These are phyloP conservation scores for Nycticorax nycticorax DNA, from an alignment of 2,113 vertebrate species.

Conservation along the genomic window DNA sequence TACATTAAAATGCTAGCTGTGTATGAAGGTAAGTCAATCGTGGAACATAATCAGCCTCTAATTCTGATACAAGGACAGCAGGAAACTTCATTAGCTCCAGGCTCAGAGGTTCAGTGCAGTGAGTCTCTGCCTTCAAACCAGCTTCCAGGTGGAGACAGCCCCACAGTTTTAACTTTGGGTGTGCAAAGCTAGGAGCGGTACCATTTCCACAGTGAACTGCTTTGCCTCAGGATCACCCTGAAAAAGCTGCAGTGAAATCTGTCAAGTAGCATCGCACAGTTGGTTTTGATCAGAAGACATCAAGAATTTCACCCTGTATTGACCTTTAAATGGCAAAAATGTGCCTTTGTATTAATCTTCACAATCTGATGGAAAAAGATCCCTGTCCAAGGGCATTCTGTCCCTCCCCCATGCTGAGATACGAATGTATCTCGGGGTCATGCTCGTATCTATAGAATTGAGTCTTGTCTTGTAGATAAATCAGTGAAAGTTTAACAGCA, in stretches of 20 bases:
- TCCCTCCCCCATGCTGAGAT: neutral
- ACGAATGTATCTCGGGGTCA: neutral
- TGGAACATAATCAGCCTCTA: neutral
- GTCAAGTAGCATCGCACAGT: neutral
- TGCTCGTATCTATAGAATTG: neutral
- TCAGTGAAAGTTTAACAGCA: neutral
- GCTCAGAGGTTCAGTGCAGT: neutral
- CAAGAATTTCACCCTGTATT: neutral
- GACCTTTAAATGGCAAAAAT: neutral
- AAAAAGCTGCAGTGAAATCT: neutral
- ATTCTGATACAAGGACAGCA: neutral
- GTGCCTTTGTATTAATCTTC: neutral
- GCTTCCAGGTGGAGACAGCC: neutral
- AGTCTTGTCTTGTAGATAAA: neutral
- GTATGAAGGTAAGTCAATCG: neutral
- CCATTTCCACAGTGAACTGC: neutral
- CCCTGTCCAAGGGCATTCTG: neutral
- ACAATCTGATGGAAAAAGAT: neutral
- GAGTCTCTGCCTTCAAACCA: neutral
- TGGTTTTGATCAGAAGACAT: neutral
- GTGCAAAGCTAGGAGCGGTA: neutral
- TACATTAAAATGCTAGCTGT: neutral
- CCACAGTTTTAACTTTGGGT: neutral
- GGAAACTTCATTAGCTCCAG: neutral
- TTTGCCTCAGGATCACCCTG: neutral